Conservation (phyloP, 2,797 vertebrate species). For the Propithecus perrieri region DNA sequence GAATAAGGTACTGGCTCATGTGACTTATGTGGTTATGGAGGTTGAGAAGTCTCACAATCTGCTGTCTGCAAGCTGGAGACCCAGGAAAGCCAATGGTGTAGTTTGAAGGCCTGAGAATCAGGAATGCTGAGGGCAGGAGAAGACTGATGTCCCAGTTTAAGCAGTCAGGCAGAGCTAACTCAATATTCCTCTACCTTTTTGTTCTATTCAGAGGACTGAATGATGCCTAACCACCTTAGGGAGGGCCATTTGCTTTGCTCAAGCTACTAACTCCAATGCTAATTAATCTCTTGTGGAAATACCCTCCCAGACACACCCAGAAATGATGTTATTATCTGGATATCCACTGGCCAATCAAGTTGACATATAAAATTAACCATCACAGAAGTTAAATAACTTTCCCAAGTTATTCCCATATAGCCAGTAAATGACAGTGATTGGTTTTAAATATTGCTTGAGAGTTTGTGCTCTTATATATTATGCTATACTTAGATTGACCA, state of each 20-base stretch:
- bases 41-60: neutral
- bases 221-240: neutral
- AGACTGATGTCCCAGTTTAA: neutral
- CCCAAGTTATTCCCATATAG: neutral
- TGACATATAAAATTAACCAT: neutral
- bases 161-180: neutral
- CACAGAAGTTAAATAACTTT: neutral
- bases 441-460: neutral
- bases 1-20: neutral
- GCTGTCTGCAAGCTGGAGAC: no score
- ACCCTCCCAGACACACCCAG: neutral
- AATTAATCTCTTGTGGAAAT: neutral
- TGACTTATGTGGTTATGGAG: neutral
- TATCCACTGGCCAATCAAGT: neutral
- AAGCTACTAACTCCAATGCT: neutral
- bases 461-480: neutral
- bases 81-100: neutral
- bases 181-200: neutral
- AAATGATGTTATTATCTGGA: neutral
- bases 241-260: neutral
- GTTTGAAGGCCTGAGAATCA: neutral
- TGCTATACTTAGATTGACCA: neutral
- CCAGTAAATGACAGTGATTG: neutral
- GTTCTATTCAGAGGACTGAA: neutral
- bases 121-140: neutral